Percentiles rank a stretch among this genome's conserved stretches.
Conservation (phyloP, 2,113 vertebrate species). For the Agapornis roseicollis region DNA sequence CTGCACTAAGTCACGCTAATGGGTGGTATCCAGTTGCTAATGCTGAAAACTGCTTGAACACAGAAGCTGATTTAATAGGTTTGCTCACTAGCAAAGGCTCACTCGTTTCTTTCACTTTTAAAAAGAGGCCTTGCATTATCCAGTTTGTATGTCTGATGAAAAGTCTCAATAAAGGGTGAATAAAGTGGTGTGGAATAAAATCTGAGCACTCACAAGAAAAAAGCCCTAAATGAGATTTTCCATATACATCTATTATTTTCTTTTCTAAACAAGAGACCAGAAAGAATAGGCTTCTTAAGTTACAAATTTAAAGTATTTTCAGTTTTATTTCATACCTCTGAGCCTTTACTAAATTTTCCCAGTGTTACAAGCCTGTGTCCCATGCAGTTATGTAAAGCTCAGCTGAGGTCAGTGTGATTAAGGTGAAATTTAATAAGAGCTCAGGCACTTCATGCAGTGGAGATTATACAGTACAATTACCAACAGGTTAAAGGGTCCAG, state of each 20-base stretch:
- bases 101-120: background rate
- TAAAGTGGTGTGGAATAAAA: background rate
- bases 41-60: constrained; percentile 40
- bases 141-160: background rate
- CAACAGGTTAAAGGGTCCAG: background rate
- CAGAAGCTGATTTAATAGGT: constrained; percentile 43
- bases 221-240: background rate
- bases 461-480: background rate
- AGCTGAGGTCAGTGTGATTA: background rate
- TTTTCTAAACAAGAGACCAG: background rate
- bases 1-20: constrained; percentile 48
- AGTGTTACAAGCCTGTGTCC: background rate
- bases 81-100: background rate
- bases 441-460: background rate
- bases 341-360: background rate
- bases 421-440: background rate
- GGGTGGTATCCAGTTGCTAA: constrained; percentile 56
- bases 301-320: background rate
- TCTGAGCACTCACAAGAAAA: background rate
- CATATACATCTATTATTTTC: background rate
- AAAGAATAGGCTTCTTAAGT: background rate
- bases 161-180: background rate
- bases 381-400: background rate
- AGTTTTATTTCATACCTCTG: background rate
- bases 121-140: background rate